Evolutionary conservation across 2,797 vertebrate genomes (phyloP).

Genomic region (Chromis chromis): DNA sequence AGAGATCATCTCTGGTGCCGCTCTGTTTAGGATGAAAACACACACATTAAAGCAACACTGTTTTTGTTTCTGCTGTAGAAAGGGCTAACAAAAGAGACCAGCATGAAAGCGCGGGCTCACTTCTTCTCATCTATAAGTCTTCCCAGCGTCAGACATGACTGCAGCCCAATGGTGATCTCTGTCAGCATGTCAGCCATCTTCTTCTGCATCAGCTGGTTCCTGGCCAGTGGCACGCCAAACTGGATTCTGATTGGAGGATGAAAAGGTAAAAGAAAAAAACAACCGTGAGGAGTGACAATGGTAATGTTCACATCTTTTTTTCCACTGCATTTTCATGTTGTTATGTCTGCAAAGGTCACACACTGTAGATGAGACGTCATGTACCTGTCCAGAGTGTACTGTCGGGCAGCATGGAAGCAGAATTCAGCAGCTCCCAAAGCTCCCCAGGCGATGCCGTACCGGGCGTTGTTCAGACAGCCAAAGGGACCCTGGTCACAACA

Average conservation of each 20-base stretch:
- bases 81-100: background rate
- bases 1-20: conserved; percentile 88
- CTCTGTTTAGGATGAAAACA: conserved; percentile 68
- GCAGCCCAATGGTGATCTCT: conserved; percentile 89
- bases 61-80: background rate
- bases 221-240: conserved; percentile 90
- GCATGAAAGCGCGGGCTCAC: conserved; percentile 76
- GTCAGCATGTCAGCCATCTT: conserved; percentile 95
- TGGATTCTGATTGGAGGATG: conserved; percentile 81
- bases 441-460: conserved; percentile 93
- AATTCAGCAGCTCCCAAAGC: conserved; percentile 91
- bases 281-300: background rate
- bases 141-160: conserved; percentile 89
- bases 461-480: conserved; percentile 91
- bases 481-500: conserved; percentile 88
- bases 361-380: background rate
- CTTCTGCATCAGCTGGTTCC: conserved; percentile 93
- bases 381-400: conserved; percentile 91
- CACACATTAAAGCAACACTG: background rate
- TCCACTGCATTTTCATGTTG: background rate
- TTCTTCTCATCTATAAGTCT: conserved; percentile 89
- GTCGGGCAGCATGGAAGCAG: conserved; percentile 88
- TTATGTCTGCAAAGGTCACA: too few relatives aligned
- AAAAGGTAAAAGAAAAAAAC: conserved; percentile 8
- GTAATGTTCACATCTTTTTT: background rate